These are phyloP conservation scores for Anser cygnoides DNA, from an alignment of 2,113 vertebrate species.

Conservation along the genomic window DNA sequence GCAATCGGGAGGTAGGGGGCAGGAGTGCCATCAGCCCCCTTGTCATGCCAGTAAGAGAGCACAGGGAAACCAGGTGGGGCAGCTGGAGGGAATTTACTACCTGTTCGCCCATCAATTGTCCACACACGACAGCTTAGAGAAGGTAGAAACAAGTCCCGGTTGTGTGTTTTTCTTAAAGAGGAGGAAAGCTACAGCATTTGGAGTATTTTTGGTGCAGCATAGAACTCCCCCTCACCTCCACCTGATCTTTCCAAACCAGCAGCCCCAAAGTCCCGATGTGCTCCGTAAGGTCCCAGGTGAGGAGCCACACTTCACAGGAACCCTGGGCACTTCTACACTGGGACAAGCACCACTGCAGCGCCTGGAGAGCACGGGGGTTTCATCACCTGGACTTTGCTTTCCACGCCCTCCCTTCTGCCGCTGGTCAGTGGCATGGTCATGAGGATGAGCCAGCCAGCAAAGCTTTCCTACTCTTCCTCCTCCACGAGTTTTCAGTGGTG, in stretches of 20 bases:
- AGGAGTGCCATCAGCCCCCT: too few species aligned
- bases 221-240: neutral
- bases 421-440: accelerated
- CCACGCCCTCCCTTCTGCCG: neutral
- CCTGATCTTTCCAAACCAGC: neutral
- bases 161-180: neutral
- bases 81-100: too few species aligned
- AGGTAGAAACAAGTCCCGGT: too few species aligned
- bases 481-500: neutral
- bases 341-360: accelerated
- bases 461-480: neutral
- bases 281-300: accelerated
- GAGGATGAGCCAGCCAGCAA: neutral
- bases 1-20: too few species aligned
- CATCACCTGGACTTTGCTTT: neutral
- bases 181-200: accelerated
- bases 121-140: too few species aligned
- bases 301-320: neutral
- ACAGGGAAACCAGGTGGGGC: too few species aligned
- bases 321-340: neutral
- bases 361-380: neutral
- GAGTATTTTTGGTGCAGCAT: neutral
- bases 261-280: neutral
- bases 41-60: too few species aligned
- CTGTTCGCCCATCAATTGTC: too few species aligned